phyloP scores from a whole-genome alignment of 2,888 invertebrate genomes.

The Drosophila buzzatii region DNA sequence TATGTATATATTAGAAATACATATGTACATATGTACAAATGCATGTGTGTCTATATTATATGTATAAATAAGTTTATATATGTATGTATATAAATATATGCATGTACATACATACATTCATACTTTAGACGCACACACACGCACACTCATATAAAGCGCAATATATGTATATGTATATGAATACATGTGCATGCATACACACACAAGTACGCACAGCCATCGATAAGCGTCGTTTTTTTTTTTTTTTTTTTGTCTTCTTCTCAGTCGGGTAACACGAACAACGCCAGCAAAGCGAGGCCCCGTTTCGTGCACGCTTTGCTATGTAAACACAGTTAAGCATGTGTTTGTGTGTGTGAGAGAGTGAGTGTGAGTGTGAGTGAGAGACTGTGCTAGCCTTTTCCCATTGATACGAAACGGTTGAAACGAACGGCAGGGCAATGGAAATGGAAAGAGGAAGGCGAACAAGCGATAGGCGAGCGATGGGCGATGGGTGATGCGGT shows the following conservation, averaged over 20 bases:
- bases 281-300: conserved; percentile 56
- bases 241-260: conserved; percentile 13
- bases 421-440: conserved; percentile 1
- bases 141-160: not conserved
- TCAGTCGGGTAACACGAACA: conserved; percentile 48
- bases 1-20: not conserved
- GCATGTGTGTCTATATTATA: too few relatives aligned
- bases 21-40: conserved; percentile 1
- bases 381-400: conserved; percentile 27
- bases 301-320: conserved; percentile 74
- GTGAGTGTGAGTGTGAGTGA: conserved; percentile 8
- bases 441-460: not conserved
- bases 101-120: not conserved
- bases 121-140: not conserved
- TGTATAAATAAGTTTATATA: conserved; percentile 3
- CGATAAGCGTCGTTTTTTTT: conserved; percentile 58
- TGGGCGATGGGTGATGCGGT: not conserved
- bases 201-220: conserved; percentile 53
- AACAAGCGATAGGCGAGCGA: not conserved
- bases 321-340: conserved; percentile 70
- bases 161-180: not conserved
- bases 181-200: conserved; percentile 15
- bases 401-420: conserved; percentile 24
- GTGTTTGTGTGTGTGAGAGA: conserved; percentile 20
- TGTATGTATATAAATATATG: conserved; percentile 7